These are phyloP conservation scores for Nezara viridula DNA, from an alignment of 2,888 invertebrate species.

Conservation along the genomic window DNA sequence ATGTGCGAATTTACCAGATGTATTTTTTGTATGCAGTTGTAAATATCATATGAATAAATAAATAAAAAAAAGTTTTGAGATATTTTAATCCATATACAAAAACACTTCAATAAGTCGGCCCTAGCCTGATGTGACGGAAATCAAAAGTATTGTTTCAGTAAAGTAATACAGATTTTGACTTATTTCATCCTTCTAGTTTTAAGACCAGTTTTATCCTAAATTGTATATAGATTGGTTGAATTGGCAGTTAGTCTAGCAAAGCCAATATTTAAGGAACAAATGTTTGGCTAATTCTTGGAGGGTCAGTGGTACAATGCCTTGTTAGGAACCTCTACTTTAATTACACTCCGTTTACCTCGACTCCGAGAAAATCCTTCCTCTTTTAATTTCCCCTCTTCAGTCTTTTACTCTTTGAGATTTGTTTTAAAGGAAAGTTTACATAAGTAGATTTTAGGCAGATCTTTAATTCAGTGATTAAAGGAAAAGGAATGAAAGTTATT, in stretches of 20 bases:
- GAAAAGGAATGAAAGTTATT: neutral
- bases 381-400: slow-evolving; percentile 6
- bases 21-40: no score
- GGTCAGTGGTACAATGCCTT: neutral
- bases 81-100: no score
- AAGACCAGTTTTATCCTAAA: neutral
- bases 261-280: slow-evolving; percentile 6
- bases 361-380: neutral
- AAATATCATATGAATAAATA: no score
- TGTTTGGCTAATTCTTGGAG: neutral
- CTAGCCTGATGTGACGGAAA: no score
- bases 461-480: neutral
- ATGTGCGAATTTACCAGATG: no score
- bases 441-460: neutral
- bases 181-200: neutral
- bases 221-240: neutral
- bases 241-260: neutral
- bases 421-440: slow-evolving; percentile 27
- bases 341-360: neutral
- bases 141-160: no score
- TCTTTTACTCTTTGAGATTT: slow-evolving; percentile 17
- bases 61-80: no score
- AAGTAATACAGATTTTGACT: neutral
- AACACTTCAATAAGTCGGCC: no score
- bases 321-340: neutral